These are phyloP conservation scores for Laupala kohalensis DNA, from an alignment of 1,140 invertebrate species.

Conservation along the genomic window DNA sequence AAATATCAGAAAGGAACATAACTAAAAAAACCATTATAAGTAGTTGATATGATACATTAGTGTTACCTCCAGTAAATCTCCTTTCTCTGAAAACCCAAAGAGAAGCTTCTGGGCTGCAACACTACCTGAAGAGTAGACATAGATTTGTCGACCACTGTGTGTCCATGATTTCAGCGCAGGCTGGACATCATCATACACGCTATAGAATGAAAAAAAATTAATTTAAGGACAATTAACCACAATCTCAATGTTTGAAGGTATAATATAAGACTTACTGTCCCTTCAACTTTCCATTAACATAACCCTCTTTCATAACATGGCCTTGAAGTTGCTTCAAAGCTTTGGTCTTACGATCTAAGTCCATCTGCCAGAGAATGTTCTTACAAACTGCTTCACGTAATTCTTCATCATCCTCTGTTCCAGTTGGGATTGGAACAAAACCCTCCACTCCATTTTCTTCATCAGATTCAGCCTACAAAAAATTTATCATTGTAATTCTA, in stretches of 20 bases:
- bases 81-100: constrained; percentile 60
- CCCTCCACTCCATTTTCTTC: constrained; percentile 38
- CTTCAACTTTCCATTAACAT: constrained; percentile 57
- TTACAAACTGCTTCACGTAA: constrained; percentile 36
- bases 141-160: constrained; percentile 50
- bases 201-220: constrained; percentile 28
- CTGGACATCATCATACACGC: constrained; percentile 75
- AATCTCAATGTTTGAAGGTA: neutral
- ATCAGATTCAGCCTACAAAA: constrained; percentile 36
- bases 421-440: constrained; percentile 36
- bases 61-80: constrained; percentile 55
- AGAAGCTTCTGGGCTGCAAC: constrained; percentile 81
- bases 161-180: constrained; percentile 56
- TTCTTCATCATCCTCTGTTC: constrained; percentile 39
- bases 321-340: constrained; percentile 79
- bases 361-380: constrained; percentile 68
- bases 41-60: too few relatives aligned
- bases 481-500: neutral
- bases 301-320: constrained; percentile 75
- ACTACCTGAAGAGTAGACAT: constrained; percentile 86
- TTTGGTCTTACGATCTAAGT: constrained; percentile 61
- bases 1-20: too few relatives aligned
- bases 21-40: too few relatives aligned
- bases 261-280: constrained; percentile 64
- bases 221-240: neutral